Evolutionary conservation across 2,113 vertebrate species (phyloP).

Genomic region (Cryptomyrus ogoouensis): DNA sequence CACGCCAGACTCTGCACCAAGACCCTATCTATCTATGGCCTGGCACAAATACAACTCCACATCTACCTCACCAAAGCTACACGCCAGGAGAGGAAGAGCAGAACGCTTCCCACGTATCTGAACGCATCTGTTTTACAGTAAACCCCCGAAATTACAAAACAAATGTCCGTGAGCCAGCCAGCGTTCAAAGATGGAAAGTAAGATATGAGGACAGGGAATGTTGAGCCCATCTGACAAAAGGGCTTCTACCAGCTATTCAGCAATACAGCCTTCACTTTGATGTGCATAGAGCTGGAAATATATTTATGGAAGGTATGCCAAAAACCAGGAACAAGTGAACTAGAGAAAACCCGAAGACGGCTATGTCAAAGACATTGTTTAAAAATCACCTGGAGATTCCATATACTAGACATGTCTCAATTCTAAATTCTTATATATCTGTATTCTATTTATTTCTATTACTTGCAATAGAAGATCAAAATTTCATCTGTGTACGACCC

Average conservation of each 20-base stretch:
- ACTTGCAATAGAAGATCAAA: not conserved
- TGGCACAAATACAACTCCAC: too few relatives aligned
- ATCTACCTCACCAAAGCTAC: not conserved
- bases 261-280: not conserved
- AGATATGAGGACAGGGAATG: not conserved
- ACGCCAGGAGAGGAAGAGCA: not conserved
- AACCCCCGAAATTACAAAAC: not conserved
- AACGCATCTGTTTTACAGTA: not conserved
- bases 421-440: not conserved
- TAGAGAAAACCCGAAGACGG: not conserved
- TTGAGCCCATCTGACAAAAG: not conserved
- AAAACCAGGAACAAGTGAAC: not conserved
- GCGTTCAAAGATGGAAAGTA: not conserved
- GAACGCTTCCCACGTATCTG: not conserved
- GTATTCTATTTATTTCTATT: not conserved
- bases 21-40: not conserved
- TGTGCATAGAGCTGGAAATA: not conserved
- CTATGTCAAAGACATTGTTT: not conserved
- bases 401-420: not conserved
- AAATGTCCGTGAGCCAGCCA: not conserved
- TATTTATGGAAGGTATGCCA: not conserved
- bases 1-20: not conserved
- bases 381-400: not conserved
- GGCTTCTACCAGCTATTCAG: not conserved
- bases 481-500: not conserved